Percentiles rank a stretch among this genome's conserved stretches.
Conservation (phyloP, 1,140 invertebrate genomes). For the Heliconius himera region DNA sequence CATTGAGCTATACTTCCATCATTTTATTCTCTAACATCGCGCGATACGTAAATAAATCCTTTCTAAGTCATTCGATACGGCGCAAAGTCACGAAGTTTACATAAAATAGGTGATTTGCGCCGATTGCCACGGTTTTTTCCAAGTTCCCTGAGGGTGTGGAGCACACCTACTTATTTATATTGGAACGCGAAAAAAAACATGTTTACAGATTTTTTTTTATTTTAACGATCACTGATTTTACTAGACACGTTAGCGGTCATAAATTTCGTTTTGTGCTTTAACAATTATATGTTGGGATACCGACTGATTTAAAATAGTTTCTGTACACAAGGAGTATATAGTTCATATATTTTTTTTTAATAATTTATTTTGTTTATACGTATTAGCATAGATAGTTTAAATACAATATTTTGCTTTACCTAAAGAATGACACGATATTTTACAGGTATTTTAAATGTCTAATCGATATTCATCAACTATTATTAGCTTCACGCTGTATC, state of each 20-base stretch:
- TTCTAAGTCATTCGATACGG: conserved; percentile 80
- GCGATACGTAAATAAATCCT: conserved; percentile 75
- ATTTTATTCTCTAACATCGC: conserved; percentile 64
- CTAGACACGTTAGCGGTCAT: conserved; percentile 63
- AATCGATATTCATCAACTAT: background rate
- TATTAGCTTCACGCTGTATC: too few species aligned
- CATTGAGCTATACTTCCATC: conserved; percentile 61
- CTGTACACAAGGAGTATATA: background rate
- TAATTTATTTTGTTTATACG: too few species aligned
- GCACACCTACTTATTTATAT: conserved; percentile 59
- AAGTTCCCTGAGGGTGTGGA: conserved; percentile 52
- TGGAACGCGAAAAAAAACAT: conserved; percentile 64
- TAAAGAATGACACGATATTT: too few species aligned
- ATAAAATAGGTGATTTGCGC: conserved; percentile 79
- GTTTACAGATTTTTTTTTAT: conserved; percentile 77
- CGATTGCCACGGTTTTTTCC: conserved; percentile 72
- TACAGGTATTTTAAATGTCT: too few species aligned
- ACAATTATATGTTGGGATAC: conserved; percentile 48
- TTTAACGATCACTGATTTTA: conserved; percentile 56
- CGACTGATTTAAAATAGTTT: conserved; percentile 52
- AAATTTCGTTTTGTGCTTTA: conserved; percentile 70
- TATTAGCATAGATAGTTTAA: background rate
- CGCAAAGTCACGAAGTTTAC: conserved; percentile 79
- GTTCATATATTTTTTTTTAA: background rate
- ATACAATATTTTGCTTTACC: too few species aligned